These are phyloP conservation scores for Caenorhabditis virilis DNA, from an alignment of 2,888 invertebrate species.

Conservation along the genomic window DNA sequence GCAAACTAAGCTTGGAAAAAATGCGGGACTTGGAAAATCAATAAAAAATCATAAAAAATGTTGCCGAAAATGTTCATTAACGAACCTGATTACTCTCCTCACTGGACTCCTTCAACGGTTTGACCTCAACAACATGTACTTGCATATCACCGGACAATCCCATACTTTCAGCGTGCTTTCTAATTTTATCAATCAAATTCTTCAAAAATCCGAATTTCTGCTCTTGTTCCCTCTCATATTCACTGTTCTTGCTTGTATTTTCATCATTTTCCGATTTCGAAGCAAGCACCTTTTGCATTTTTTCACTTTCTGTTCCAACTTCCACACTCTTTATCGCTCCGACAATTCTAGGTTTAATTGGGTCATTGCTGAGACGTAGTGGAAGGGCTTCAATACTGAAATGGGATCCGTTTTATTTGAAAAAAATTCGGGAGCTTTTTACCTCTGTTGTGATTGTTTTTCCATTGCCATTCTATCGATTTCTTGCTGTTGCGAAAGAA, in stretches of 20 bases:
- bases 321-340: constrained; percentile 14
- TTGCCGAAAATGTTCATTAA: too few species aligned
- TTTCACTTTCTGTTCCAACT: not conserved
- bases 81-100: constrained; percentile 25
- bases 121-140: constrained; percentile 62
- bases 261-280: constrained; percentile 6
- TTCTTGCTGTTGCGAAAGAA: constrained; percentile 44
- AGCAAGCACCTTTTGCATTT: not conserved
- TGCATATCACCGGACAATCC: constrained; percentile 63
- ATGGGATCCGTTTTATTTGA: not conserved
- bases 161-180: constrained; percentile 55
- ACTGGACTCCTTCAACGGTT: constrained; percentile 34
- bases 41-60: too few species aligned
- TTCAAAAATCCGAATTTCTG: constrained; percentile 55
- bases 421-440: not conserved
- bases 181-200: constrained; percentile 55
- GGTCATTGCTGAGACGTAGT: constrained; percentile 29
- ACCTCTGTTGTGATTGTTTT: constrained; percentile 17
- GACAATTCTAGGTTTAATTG: constrained; percentile 30
- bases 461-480: constrained; percentile 31
- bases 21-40: too few species aligned
- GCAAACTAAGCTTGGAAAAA: too few species aligned
- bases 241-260: constrained; percentile 12
- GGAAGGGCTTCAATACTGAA: constrained; percentile 33
- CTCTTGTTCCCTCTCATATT: constrained; percentile 23